Evolutionary conservation across 1,140 invertebrate genomes (phyloP), one percentile per base, ranked within the genome.

Genomic region (Latrodectus geometricus): DNA sequence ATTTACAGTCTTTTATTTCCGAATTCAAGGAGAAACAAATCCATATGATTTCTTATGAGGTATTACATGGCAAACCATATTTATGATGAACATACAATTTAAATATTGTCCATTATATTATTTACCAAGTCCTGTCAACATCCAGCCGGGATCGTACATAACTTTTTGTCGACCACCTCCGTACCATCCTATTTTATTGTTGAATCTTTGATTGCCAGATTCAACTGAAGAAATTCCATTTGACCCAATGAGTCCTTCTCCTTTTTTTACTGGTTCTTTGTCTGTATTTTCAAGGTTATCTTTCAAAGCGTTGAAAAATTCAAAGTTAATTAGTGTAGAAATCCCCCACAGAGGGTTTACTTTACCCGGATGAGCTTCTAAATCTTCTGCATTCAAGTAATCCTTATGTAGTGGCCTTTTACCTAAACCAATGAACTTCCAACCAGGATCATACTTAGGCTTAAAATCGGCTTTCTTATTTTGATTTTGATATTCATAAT

Each of bases 381-480:
- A 11, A 49, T 15, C 17, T 20, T 56, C 14, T 56, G 11, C 9
- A 21, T 20, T 21, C 15, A 20, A 23, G 21, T 68, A 79, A 66
- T 68, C 77, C 15, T 20, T 54, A 0, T 14, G 14, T 14, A 35
- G 50, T 8, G 65, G 72, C 70, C 86, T 68, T 87, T 87, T 87
- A 9, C 86, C 86, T 15, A 87, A 75, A 12, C 86, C 86, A 48
- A 87, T 87, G 54, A 87, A 87, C 49, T 82, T 76, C 86, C 86
- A 87, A 1, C 79, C 86, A 49, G 86, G 86, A 72, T 87, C 66
- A 49, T 87, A 87, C 48, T 87, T 87, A 0, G 86, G 86, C 23
- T 78, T 82, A 14, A 21, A 77, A 56, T 78, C 75, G 4, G 75
- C 69, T 49, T 87, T 79, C 49, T 87, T 87, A 7, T 54, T 21